phyloP scores from a whole-genome alignment of 2,888 invertebrate genomes.

The Melipona beecheii region DNA sequence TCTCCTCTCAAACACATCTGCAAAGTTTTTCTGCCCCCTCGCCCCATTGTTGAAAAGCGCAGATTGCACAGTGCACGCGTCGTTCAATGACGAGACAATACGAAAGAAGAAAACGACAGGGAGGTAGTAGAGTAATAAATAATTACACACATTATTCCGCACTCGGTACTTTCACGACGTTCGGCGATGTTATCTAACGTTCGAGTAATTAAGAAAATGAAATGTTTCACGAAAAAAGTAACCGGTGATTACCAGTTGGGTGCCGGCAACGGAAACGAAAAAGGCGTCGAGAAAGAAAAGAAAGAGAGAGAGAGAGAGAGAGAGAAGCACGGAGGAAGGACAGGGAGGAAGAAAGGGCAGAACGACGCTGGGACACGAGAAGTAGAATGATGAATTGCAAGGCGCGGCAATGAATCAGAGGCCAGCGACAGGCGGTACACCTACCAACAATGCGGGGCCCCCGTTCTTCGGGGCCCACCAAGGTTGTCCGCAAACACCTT shows the following conservation, averaged over 20 bases:
- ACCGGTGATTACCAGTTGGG: slow-evolving; percentile 63
- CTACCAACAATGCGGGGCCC: slow-evolving; percentile 77
- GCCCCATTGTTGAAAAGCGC: not conserved
- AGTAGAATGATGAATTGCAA: slow-evolving; percentile 78
- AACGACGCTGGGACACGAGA: slow-evolving; percentile 70
- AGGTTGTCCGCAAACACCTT: slow-evolving; percentile 76
- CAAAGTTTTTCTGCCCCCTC: not conserved
- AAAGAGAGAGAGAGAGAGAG: slow-evolving; percentile 6
- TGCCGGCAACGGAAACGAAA: not conserved
- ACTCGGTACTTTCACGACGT: not conserved
- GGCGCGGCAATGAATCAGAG: slow-evolving; percentile 79
- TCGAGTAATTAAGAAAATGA: slow-evolving; percentile 48
- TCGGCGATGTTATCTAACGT: slow-evolving; percentile 1
- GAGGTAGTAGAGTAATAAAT: not conserved
- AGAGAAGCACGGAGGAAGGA: slow-evolving; percentile 20
- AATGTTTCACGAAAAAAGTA: slow-evolving; percentile 9
- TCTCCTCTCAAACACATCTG: not conserved
- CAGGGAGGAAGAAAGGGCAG: slow-evolving; percentile 43
- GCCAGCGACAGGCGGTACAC: slow-evolving; percentile 77
- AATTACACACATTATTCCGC: not conserved
- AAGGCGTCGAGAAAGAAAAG: slow-evolving; percentile 21
- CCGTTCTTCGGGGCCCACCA: slow-evolving; percentile 75
- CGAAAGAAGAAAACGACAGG: not conserved
- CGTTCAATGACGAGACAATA: not conserved
- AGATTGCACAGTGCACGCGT: not conserved